These are phyloP conservation scores for Sebastes cheni DNA, from an alignment of 2,797 vertebrate species.

Conservation along the genomic window DNA sequence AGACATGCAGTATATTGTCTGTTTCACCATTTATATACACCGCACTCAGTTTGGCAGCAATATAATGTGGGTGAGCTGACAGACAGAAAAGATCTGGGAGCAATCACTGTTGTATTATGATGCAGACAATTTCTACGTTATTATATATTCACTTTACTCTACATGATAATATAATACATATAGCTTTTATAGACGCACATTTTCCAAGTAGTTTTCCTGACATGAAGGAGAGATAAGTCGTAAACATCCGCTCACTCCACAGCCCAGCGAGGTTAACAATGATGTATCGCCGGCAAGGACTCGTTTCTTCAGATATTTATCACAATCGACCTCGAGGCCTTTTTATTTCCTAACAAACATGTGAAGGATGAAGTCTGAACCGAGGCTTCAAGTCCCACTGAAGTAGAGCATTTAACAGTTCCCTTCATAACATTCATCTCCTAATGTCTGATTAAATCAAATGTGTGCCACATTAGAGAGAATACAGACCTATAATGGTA, in stretches of 20 bases:
- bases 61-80: constrained; percentile 23
- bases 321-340: constrained; percentile 62
- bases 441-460: background rate
- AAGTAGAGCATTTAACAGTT: constrained; percentile 29
- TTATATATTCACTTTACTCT: constrained; percentile 11
- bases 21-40: constrained; percentile 3
- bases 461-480: constrained; percentile 4
- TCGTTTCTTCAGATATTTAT: constrained; percentile 55
- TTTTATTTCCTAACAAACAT: constrained; percentile 59
- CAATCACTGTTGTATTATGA: background rate
- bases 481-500: background rate
- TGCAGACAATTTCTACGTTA: background rate
- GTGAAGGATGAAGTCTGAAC: constrained; percentile 37
- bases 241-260: constrained; percentile 36
- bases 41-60: constrained; percentile 4
- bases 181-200: constrained; percentile 18
- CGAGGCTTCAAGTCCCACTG: constrained; percentile 15
- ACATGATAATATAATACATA: background rate
- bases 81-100: constrained; percentile 9
- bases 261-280: constrained; percentile 47
- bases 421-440: constrained; percentile 5
- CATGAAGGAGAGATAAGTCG: constrained; percentile 31
- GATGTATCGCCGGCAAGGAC: constrained; percentile 42
- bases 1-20: constrained; percentile 2
- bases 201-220: constrained; percentile 8